A percentile compares a stretch with the other conserved stretches of the same genome.
phyloP scores from a whole-genome alignment of 2,113 vertebrate species.

The Pachycephala philippinensis region DNA sequence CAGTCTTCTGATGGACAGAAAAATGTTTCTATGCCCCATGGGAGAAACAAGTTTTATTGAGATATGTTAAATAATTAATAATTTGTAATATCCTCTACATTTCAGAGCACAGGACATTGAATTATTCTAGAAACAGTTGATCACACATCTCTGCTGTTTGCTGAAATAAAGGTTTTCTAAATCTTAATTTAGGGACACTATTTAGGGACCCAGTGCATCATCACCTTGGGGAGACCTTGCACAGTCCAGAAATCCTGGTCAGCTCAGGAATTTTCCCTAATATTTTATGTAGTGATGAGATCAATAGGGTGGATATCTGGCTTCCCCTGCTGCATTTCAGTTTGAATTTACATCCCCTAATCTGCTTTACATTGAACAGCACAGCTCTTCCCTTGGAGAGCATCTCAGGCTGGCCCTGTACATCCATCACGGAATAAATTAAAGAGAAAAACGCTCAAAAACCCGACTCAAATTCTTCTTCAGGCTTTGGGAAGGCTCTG shows the following conservation, averaged over 20 bases:
- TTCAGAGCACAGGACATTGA: background rate
- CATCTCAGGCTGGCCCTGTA: background rate
- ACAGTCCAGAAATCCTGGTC: background rate
- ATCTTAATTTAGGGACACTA: background rate
- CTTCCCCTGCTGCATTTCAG: background rate
- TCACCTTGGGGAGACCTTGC: background rate
- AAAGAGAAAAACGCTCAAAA: background rate
- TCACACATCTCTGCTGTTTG: background rate
- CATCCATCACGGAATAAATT: background rate
- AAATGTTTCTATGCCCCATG: background rate
- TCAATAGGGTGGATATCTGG: background rate
- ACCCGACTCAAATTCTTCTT: background rate
- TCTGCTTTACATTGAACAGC: slow-evolving; percentile 11
- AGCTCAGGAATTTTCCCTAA: background rate
- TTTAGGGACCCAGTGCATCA: background rate
- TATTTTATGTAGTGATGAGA: background rate
- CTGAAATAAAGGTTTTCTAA: background rate
- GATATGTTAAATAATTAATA: background rate
- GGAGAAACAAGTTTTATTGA: background rate
- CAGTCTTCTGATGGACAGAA: background rate
- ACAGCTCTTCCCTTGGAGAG: background rate
- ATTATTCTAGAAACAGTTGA: background rate
- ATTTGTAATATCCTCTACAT: background rate
- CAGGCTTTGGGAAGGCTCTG: background rate
- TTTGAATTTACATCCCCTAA: background rate